Evolutionary conservation across 2,113 vertebrate species (phyloP).

Genomic region (Turdus rufiventris): DNA sequence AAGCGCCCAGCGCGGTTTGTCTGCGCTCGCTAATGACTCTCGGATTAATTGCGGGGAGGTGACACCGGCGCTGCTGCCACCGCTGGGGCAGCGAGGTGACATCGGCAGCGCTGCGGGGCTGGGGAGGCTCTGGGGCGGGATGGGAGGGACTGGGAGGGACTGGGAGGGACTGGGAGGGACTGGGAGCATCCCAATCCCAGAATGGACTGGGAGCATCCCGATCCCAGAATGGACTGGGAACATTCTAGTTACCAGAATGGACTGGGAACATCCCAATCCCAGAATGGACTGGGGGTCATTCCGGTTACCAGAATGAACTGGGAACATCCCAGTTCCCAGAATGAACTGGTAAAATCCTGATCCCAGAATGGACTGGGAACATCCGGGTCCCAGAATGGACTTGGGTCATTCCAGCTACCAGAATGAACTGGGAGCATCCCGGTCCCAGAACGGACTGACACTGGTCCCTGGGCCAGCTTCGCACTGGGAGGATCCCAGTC

Average conservation of each 20-base stretch:
- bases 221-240: not conserved
- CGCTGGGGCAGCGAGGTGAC: not conserved
- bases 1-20: not conserved
- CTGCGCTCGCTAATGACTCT: not conserved
- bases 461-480: not conserved
- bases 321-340: not conserved
- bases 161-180: not conserved
- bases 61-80: not conserved
- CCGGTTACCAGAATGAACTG: too few species aligned
- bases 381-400: too few species aligned
- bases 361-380: too few species aligned
- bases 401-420: too few species aligned
- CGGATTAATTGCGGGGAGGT: constrained; percentile 4
- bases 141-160: not conserved
- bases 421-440: not conserved
- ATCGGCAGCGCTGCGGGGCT: not conserved
- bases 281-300: too few species aligned
- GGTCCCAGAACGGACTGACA: not conserved
- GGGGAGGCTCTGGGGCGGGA: rapidly evolving
- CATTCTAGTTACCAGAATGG: too few species aligned
- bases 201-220: too few species aligned
- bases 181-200: not conserved
- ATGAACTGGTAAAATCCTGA: too few species aligned
- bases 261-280: too few species aligned
- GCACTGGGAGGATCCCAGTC: not conserved